Base-by-base conservation (phyloP, 2,113 vertebrate species). In the Asarcornis scutulata region DNA sequence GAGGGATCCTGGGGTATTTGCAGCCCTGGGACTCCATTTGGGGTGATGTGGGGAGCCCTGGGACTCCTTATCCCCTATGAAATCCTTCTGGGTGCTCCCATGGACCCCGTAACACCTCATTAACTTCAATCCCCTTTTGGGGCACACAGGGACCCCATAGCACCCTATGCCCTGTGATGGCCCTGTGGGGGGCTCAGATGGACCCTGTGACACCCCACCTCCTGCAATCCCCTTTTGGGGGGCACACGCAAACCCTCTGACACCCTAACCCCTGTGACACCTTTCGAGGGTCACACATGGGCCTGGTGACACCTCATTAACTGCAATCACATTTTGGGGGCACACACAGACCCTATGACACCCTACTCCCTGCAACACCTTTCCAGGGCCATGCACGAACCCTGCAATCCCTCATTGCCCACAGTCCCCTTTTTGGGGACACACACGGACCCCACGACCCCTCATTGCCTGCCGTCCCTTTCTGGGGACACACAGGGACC, bases 11-110 rank as follows among this genome's bases (percentile, higher is more conserved):
- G 10, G 0, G 31, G 46, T 23, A 36, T 40, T 22, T 14, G 3
- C 14, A 17, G n/a, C 46, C 1, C 1, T 56, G 23, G 0, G 0
- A 32, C 2, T 7, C 80, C 29, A 16, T 32, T 17, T 4, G 18
- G 4, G 22, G 29, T 5, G 13, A 13, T 0, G 6, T 0, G 6
- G 26, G 17, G 20, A 52, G 48, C 22, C 58, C 60, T 26, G 2
- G 0, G 58, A 8, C 32, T n/a, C 38, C 40, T 36, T 34, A 1
- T 25, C 5, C 59, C 21, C 7, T 3, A 0, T 2, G 40, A 56
- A 23, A 34, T 40, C 34, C 6, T 56, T 44, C 55, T 4, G 13
- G 29, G 23, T 4, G n/a, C 13, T 25, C 0, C 1, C 67, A 14
- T 1, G 1, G 22, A 3, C 18, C 22, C 68, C 7, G 3, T 3